Evolutionary conservation across 2,113 vertebrate species (phyloP).

Genomic region (Herpetotheres cachinnans): DNA sequence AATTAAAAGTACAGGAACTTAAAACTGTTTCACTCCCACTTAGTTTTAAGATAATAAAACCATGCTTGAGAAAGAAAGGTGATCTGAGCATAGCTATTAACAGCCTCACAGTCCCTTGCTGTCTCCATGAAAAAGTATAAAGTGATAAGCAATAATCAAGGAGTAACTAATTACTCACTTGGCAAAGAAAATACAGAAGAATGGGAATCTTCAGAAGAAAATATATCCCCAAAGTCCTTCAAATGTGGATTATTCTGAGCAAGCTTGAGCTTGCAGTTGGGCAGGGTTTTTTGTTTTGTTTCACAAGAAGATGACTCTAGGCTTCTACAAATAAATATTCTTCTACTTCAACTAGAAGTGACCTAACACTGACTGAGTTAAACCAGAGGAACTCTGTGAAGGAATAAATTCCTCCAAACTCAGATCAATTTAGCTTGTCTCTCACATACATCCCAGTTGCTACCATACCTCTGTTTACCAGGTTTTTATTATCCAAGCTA

Average conservation of each 20-base stretch:
- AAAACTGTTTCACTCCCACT: background rate
- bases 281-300: background rate
- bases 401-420: background rate
- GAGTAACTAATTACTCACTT: conserved; percentile 1
- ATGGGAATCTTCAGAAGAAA: background rate
- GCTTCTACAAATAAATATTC: background rate
- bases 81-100: background rate
- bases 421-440: background rate
- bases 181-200: conserved; percentile 2
- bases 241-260: background rate
- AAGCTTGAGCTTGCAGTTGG: background rate
- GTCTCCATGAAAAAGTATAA: conserved; percentile 4
- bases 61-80: background rate
- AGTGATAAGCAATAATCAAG: conserved; percentile 22
- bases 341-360: background rate
- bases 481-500: conserved; percentile 1
- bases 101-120: background rate
- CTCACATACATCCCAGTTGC: background rate
- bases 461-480: background rate
- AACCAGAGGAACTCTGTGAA: background rate
- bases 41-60: background rate
- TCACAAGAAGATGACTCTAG: background rate
- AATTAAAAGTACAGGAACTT: background rate
- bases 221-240: background rate
- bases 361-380: background rate